These are phyloP conservation scores for Drosophila merina DNA, from an alignment of 2,888 invertebrate species.

Conservation along the genomic window DNA sequence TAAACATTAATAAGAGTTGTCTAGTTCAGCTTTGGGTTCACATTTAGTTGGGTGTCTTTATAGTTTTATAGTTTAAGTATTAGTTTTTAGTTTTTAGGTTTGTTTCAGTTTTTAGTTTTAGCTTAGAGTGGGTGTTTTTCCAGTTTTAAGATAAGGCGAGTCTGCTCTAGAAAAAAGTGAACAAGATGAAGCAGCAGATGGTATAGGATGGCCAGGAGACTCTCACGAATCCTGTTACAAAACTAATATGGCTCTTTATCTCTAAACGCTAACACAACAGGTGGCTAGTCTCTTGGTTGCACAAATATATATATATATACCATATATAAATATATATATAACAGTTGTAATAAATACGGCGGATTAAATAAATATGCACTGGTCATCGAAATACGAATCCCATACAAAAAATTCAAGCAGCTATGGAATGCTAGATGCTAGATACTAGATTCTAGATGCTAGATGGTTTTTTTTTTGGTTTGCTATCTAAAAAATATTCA, in stretches of 20 bases:
- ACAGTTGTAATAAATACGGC: conserved; percentile 12
- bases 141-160: conserved; percentile 27
- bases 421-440: not conserved
- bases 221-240: not conserved
- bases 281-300: conserved; percentile 65
- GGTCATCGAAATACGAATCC: too few species aligned
- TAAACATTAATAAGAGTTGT: conserved; percentile 1
- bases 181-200: conserved; percentile 14
- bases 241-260: conserved; percentile 18
- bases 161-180: conserved; percentile 12
- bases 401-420: not conserved
- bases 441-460: not conserved
- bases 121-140: conserved; percentile 13
- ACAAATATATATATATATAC: conserved; percentile 6
- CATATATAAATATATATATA: conserved; percentile 6
- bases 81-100: conserved; percentile 3
- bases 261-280: conserved; percentile 58
- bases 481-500: conserved; percentile 1
- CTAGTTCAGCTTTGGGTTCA: conserved; percentile 26
- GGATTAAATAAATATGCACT: conserved; percentile 18
- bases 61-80: conserved; percentile 9
- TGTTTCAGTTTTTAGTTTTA: conserved; percentile 1
- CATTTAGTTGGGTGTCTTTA: conserved; percentile 3
- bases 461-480: not conserved
- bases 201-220: not conserved